These are phyloP conservation scores for Ptilodon capucinus DNA, from an alignment of 2,888 invertebrate species.

Conservation along the genomic window DNA sequence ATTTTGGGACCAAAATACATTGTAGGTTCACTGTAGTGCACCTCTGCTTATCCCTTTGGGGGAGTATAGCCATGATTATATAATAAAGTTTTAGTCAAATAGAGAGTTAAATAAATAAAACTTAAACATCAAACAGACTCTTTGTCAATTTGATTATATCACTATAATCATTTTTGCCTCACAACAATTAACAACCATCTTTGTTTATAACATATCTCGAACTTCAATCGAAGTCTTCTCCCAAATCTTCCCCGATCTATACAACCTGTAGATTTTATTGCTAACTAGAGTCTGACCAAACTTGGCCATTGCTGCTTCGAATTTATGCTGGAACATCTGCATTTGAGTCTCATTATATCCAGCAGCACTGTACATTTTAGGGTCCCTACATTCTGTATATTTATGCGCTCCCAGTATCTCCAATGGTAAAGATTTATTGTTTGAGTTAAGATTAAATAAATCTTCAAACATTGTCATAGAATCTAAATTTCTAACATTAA, in stretches of 20 bases:
- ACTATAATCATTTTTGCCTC: neutral
- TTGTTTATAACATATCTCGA: slow-evolving; percentile 49
- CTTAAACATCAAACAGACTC: too few species aligned
- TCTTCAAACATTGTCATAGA: slow-evolving; percentile 72
- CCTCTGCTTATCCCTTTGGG: too few species aligned
- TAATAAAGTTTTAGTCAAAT: neutral
- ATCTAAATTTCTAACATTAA: slow-evolving; percentile 69
- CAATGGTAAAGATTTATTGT: slow-evolving; percentile 51
- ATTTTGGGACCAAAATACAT: too few species aligned
- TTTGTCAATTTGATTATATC: too few species aligned
- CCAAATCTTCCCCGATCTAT: slow-evolving; percentile 76
- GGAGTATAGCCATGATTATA: too few species aligned
- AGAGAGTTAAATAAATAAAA: neutral
- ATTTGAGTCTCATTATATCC: slow-evolving; percentile 74
- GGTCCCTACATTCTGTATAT: slow-evolving; percentile 74
- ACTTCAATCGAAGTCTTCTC: slow-evolving; percentile 63
- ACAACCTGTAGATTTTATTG: slow-evolving; percentile 74
- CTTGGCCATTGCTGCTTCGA: slow-evolving; percentile 79
- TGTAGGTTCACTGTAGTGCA: too few species aligned
- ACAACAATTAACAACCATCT: slow-evolving; percentile 3
- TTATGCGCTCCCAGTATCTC: slow-evolving; percentile 70
- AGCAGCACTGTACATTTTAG: slow-evolving; percentile 55
- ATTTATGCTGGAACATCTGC: slow-evolving; percentile 73
- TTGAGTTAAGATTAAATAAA: slow-evolving; percentile 56
- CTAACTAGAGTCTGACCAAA: slow-evolving; percentile 72